A percentile compares a stretch with the other conserved stretches of the same genome.
Evolutionary conservation across 1,140 invertebrate genomes (phyloP).

Genomic region (Drosophila mauritiana): DNA sequence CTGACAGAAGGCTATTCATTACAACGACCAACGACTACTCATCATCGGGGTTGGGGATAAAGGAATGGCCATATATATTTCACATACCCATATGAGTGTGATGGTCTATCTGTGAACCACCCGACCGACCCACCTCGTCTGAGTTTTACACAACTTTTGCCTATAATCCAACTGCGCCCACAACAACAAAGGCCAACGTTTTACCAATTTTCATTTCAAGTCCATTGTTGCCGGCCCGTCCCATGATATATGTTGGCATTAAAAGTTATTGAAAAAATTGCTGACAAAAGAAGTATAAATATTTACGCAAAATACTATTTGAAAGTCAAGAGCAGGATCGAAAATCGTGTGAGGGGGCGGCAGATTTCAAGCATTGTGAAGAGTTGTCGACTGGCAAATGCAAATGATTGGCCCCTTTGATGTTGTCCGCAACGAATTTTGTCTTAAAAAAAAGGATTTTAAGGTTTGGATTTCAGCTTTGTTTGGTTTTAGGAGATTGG

Average conservation of each 20-base stretch:
- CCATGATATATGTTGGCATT: conserved; percentile 77
- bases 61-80: conserved; percentile 31
- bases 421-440: conserved; percentile 23
- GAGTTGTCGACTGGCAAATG: conserved; percentile 48
- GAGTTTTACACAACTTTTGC: conserved; percentile 71
- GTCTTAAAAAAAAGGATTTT: conserved; percentile 5
- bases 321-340: conserved; percentile 49
- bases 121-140: conserved; percentile 10
- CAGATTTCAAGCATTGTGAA: conserved; percentile 51
- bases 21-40: conserved; percentile 53
- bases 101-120: conserved; percentile 13
- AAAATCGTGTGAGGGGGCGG: conserved; percentile 17
- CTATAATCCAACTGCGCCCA: conserved; percentile 47
- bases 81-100: conserved; percentile 29
- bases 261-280: conserved; percentile 82
- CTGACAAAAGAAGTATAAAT: conserved; percentile 84
- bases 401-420: conserved; percentile 56
- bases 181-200: conserved; percentile 33
- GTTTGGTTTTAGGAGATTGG: conserved; percentile 1
- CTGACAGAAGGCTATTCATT: conserved; percentile 77
- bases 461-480: conserved; percentile 31
- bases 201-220: conserved; percentile 70
- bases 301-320: conserved; percentile 82
- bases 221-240: conserved; percentile 59
- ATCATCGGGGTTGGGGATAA: conserved; percentile 33